phyloP scores from a whole-genome alignment of 2,888 invertebrate species.

The Deroplatys truncata region DNA sequence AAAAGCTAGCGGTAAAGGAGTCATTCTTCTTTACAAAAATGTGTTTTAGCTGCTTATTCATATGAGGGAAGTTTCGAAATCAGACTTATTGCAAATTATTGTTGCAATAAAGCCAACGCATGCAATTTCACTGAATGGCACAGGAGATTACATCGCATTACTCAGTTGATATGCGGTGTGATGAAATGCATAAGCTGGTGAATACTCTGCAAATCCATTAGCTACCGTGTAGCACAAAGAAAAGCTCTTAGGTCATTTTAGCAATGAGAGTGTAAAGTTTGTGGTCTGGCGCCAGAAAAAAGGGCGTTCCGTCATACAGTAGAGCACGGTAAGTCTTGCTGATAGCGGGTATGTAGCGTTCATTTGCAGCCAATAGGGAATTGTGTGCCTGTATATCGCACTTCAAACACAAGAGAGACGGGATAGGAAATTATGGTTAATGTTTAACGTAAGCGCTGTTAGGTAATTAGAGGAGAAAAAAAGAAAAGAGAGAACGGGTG shows the following conservation, averaged over 20 bases:
- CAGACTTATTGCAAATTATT: too few relatives aligned
- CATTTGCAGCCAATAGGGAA: constrained; percentile 5
- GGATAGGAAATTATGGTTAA: not conserved
- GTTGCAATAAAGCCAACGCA: not conserved
- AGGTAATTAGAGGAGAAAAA: not conserved
- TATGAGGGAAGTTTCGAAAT: too few relatives aligned
- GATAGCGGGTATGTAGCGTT: not conserved
- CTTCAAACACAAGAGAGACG: not conserved
- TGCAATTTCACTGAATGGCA: not conserved
- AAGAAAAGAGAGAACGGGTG: not conserved
- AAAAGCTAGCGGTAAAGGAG: too few relatives aligned
- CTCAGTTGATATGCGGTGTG: not conserved
- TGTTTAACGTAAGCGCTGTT: not conserved
- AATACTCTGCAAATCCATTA: not conserved
- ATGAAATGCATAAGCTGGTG: not conserved
- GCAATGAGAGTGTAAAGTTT: not conserved
- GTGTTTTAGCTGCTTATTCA: too few relatives aligned
- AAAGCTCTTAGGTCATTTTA: not conserved
- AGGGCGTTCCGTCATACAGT: not conserved
- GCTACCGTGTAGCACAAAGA: not conserved
- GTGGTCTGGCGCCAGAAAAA: constrained; percentile 10
- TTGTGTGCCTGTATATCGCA: not conserved
- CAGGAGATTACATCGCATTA: not conserved
- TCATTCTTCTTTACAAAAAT: too few relatives aligned
- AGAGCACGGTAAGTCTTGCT: not conserved